Base-by-base conservation (phyloP, 2,888 invertebrate genomes). In the Hoplodrina blanda region DNA sequence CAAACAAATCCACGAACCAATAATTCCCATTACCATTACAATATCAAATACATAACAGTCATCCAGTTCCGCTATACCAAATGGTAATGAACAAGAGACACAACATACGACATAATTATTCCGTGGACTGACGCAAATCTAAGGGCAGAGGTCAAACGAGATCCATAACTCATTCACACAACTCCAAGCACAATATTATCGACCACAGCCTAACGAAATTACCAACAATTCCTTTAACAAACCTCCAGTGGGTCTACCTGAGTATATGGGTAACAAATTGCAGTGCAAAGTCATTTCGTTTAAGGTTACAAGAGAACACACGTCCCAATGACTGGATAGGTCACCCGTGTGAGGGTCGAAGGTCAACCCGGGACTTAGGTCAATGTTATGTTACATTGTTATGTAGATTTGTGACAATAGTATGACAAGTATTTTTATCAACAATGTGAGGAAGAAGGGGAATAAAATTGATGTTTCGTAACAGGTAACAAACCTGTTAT, bases 381-480 rank as follows among this genome's bases (percentile, higher is more conserved):
- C 95, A 93, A 91, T 92, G 93, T 89, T 92, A 91, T 91, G 92
- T 89, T 92, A 91, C 87, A 92, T 94, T 95, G 94, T 94, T 91
- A 93, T 93, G 91, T 89, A 90, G 88, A 92, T 91, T 85, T 86
- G 82, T 90, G 89, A 88, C 90, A 82, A 82, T 76, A 50, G 89
- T 88, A 82, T 84, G 84, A 83, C 81, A 79, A 80, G 84, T 79
- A 86, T 90, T 92, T 92, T 92, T 90, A 86, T 90, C 87, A 86
- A 84, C 73, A 77, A 63, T 73, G 44, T 81, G 78, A 64, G 62
- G 74, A 73, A 59, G 55, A 60, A 59, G 62, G 65, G 65, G 63
- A 60, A n/a, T n/a, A n/a, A n/a, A n/a, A 33, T 41, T 11, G 41
- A 25, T 46, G 30, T 59, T 52, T 54, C 7, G n/a, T 33, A 60